phyloP scores from a whole-genome alignment of 2,797 vertebrate genomes.

The Tokudaia tokunoshimensis region DNA sequence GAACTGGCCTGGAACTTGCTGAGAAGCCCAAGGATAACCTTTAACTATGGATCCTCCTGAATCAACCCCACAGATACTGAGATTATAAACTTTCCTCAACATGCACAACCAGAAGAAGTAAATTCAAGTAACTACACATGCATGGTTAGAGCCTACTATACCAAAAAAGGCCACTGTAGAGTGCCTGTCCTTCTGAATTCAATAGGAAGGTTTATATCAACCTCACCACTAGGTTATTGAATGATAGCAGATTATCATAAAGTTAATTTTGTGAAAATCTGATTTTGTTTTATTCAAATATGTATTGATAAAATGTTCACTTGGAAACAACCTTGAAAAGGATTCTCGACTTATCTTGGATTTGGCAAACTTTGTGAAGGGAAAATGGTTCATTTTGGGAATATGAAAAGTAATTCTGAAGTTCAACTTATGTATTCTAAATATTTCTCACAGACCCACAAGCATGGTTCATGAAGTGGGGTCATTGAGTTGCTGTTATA shows the following conservation, averaged over 20 bases:
- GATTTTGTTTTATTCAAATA: conserved; percentile 31
- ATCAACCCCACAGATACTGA: not conserved
- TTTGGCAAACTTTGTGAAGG: not conserved
- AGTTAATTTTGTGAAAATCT: conserved; percentile 19
- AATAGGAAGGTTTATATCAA: not conserved
- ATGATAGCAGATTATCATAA: not conserved
- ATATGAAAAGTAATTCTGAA: not conserved
- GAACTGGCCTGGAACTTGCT: not conserved
- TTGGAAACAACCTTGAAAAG: not conserved
- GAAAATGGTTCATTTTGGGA: not conserved
- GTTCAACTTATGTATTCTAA: not conserved
- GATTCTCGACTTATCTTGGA: not conserved
- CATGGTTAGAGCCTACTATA: not conserved
- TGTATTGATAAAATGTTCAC: not conserved
- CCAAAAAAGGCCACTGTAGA: not conserved
- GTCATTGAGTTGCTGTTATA: not conserved
- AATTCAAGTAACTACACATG: not conserved
- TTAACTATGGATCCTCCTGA: not conserved
- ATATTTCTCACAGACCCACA: conserved; percentile 2
- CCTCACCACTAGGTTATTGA: conserved; percentile 8
- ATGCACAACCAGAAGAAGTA: not conserved
- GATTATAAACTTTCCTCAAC: not conserved
- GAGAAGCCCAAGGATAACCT: not conserved
- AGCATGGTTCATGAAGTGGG: not conserved
- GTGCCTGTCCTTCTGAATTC: not conserved